Conservation (phyloP, 2,113 vertebrate genomes). For the Nesoenas mayeri region DNA sequence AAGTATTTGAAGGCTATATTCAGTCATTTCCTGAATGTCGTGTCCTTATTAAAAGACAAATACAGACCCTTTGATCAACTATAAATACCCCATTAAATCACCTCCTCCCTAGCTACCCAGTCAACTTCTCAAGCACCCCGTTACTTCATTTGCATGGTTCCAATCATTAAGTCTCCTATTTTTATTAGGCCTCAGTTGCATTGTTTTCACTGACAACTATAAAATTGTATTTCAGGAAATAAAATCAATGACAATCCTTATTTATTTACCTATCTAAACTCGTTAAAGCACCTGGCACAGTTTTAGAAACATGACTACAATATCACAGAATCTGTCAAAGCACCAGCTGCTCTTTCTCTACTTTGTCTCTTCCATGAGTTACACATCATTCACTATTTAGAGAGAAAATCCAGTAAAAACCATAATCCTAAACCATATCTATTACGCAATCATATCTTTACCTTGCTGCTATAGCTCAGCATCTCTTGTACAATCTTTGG, state of each 20-base stretch:
- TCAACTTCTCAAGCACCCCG: not conserved
- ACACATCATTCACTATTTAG: slow-evolving; percentile 23
- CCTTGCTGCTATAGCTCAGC: not conserved
- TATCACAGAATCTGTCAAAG: slow-evolving; percentile 41
- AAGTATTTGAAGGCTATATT: not conserved
- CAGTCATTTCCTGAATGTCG: not conserved
- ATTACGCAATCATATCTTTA: not conserved
- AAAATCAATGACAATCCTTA: slow-evolving; percentile 36
- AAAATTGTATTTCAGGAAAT: slow-evolving; percentile 43
- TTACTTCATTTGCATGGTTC: not conserved
- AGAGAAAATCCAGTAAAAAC: slow-evolving; percentile 32
- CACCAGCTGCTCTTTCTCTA: slow-evolving; percentile 47
- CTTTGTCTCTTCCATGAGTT: slow-evolving; percentile 32
- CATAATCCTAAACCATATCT: slow-evolving; percentile 34
- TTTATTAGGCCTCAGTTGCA: not conserved
- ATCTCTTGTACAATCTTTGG: slow-evolving; percentile 28
- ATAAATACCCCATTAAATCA: not conserved
- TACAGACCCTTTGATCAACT: not conserved
- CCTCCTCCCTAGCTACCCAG: not conserved
- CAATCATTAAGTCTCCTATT: not conserved
- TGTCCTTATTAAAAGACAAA: not conserved
- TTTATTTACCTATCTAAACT: slow-evolving; percentile 31
- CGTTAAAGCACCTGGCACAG: slow-evolving; percentile 19
- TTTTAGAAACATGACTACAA: slow-evolving; percentile 35
- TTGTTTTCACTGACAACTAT: slow-evolving; percentile 22